Percentiles rank a stretch among this genome's conserved stretches.
Evolutionary conservation across 2,888 invertebrate species (phyloP).

Genomic region (Tachina grossa): DNA sequence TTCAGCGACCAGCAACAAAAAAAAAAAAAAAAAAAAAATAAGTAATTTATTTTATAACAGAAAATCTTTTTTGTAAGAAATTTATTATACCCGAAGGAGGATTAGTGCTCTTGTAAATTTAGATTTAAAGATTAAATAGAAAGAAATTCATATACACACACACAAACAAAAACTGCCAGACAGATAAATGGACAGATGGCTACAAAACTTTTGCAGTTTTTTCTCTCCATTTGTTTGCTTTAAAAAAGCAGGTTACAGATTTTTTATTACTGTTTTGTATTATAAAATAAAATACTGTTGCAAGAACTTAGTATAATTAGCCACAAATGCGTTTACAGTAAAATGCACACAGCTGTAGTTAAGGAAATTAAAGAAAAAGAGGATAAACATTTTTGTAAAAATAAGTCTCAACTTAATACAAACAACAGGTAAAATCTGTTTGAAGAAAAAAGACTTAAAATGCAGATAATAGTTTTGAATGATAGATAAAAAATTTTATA

Average conservation of each 20-base stretch:
- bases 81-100: conserved; percentile 46
- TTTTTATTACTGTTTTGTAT: not conserved
- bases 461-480: conserved; percentile 30
- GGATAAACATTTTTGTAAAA: not conserved
- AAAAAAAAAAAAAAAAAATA: not conserved
- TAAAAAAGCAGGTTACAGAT: not conserved
- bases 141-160: not conserved
- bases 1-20: not conserved
- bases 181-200: not conserved
- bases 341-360: conserved; percentile 59
- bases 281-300: conserved; percentile 6
- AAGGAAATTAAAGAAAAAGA: conserved; percentile 38
- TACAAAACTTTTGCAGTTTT: conserved; percentile 17
- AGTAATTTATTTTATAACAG: not conserved
- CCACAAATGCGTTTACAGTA: conserved; percentile 61
- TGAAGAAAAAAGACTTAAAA: conserved; percentile 5
- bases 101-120: conserved; percentile 33
- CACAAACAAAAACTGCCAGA: not conserved
- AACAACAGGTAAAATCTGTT: conserved; percentile 32
- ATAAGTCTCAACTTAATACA: not conserved
- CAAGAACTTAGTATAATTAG: conserved; percentile 64
- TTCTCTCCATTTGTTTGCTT: conserved; percentile 4
- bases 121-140: conserved; percentile 37
- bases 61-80: not conserved
- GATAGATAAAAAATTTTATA: not conserved